phyloP scores from a whole-genome alignment of 1,140 invertebrate genomes.

The Ylistrum balloti region DNA sequence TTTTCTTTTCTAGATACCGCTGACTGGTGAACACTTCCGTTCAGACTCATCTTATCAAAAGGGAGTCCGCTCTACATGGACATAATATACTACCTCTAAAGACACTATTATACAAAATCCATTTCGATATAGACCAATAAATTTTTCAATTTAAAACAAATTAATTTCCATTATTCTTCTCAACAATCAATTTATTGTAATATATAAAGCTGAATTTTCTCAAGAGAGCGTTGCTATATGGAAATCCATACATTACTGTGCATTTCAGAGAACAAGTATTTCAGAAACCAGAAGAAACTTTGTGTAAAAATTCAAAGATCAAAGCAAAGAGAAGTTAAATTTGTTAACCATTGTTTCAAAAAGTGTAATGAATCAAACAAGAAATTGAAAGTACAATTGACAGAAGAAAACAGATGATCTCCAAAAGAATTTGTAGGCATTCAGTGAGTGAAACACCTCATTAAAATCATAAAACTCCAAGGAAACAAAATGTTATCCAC shows the following conservation, averaged over 20 bases:
- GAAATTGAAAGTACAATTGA: neutral
- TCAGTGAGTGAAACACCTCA: neutral
- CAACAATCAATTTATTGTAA: neutral
- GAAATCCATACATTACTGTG: neutral
- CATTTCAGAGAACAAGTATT: conserved; percentile 5
- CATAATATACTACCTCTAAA: neutral
- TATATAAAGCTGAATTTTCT: neutral
- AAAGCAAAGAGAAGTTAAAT: neutral
- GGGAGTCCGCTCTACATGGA: neutral
- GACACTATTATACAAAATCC: too few species aligned
- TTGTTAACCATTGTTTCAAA: neutral
- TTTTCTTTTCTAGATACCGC: neutral
- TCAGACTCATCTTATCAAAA: neutral
- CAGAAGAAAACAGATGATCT: neutral
- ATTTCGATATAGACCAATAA: too few species aligned
- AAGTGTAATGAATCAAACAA: neutral
- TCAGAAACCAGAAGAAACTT: neutral
- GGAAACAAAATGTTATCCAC: conserved; percentile 11
- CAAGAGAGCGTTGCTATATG: neutral
- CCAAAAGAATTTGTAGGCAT: neutral
- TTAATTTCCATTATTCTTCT: neutral
- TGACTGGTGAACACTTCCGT: neutral
- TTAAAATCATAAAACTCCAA: neutral
- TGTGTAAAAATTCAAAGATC: neutral
- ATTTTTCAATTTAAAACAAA: too few species aligned